phyloP scores from a whole-genome alignment of 64 coral and sea anemone genomes.

The Montipora foliosa region DNA sequence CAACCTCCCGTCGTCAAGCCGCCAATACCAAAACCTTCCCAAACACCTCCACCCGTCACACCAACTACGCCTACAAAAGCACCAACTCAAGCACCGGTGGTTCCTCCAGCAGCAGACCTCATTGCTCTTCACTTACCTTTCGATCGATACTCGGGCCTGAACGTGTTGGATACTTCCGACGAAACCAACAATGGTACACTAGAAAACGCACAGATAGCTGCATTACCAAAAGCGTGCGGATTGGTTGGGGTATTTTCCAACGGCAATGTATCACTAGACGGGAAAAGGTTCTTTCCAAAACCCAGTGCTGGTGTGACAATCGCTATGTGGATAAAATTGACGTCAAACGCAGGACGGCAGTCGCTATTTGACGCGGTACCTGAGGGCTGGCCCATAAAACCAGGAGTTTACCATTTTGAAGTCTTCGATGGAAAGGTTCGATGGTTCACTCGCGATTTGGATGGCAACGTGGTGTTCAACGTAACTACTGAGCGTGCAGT shows the following conservation, averaged over 20 bases:
- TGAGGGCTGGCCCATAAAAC: slow-evolving; percentile 16
- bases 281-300: slow-evolving; percentile 65
- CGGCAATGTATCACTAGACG: slow-evolving; percentile 76
- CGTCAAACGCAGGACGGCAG: slow-evolving; percentile 54
- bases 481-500: slow-evolving; percentile 29
- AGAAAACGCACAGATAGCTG: slow-evolving; percentile 54
- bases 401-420: slow-evolving; percentile 85
- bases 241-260: slow-evolving; percentile 69
- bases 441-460: slow-evolving; percentile 67
- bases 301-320: slow-evolving; percentile 79
- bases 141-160: slow-evolving; percentile 59
- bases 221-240: slow-evolving; percentile 75
- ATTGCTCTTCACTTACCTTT: slow-evolving; percentile 66
- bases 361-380: slow-evolving; percentile 74
- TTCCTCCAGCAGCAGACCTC: slow-evolving; percentile 14
- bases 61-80: slow-evolving; percentile 21
- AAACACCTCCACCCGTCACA: slow-evolving; percentile 16
- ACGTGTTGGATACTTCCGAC: slow-evolving; percentile 68
- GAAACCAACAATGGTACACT: slow-evolving; percentile 67
- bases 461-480: slow-evolving; percentile 53
- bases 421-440: slow-evolving; percentile 68
- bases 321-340: slow-evolving; percentile 82
- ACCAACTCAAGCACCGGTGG: slow-evolving; percentile 31
- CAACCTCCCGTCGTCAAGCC: slow-evolving; percentile 1
- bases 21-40: slow-evolving; percentile 26